These are phyloP conservation scores for Holacanthus passer DNA, from an alignment of 2,113 vertebrate genomes.

Conservation along the genomic window DNA sequence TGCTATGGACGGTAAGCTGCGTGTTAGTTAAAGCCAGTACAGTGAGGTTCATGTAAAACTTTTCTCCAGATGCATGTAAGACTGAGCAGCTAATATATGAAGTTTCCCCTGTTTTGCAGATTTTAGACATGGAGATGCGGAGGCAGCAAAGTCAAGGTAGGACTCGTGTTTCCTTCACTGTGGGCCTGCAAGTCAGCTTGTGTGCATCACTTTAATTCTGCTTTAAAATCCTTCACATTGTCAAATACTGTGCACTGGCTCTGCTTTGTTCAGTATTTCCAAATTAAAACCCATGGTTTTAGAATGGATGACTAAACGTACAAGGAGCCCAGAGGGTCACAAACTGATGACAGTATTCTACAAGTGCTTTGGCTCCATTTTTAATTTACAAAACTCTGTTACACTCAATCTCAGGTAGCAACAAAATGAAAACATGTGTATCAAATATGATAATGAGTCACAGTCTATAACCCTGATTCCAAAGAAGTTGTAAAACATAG, in stretches of 20 bases:
- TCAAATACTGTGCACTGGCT: background rate
- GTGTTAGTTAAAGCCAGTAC: background rate
- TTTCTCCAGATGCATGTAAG: background rate
- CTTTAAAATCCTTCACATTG: background rate
- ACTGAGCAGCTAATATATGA: slow-evolving; percentile 30
- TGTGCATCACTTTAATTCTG: background rate
- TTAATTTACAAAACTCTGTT: too few relatives aligned
- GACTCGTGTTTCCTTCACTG: slow-evolving; percentile 26
- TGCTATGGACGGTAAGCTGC: slow-evolving; percentile 79
- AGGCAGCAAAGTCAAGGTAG: slow-evolving; percentile 67
- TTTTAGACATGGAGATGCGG: slow-evolving; percentile 63
- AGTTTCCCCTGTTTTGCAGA: slow-evolving; percentile 61
- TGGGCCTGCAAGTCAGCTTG: background rate
- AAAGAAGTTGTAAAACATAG: too few relatives aligned
- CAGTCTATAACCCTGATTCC: too few relatives aligned
- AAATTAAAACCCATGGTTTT: background rate
- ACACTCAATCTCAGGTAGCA: background rate
- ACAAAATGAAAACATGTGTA: background rate
- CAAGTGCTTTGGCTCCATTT: background rate
- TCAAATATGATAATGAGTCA: too few relatives aligned
- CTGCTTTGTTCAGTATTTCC: background rate
- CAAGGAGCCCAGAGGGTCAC: background rate
- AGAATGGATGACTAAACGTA: too few relatives aligned
- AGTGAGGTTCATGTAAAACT: background rate
- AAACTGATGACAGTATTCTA: background rate